Conservation (phyloP, 2,888 invertebrate genomes). For the Cistogaster globosa region DNA sequence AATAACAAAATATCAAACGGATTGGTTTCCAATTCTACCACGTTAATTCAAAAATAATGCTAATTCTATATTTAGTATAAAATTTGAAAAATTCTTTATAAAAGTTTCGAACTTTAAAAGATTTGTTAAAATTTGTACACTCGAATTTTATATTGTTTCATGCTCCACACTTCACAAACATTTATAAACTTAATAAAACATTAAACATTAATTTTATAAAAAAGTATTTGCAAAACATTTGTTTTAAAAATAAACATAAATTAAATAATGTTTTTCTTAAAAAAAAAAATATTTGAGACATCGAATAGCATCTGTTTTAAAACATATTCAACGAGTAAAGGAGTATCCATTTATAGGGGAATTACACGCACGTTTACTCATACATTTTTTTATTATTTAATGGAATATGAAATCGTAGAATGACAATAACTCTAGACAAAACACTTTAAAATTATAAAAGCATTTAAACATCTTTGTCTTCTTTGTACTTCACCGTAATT, state of each 20-base stretch:
- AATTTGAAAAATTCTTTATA: no score
- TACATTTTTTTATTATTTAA: neutral
- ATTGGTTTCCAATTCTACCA: no score
- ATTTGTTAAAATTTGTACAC: no score
- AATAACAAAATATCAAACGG: no score
- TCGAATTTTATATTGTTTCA: no score
- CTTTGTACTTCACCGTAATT: neutral
- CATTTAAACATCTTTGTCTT: conserved; percentile 3
- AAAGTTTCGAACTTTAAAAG: no score
- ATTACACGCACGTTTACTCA: neutral
- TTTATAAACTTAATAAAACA: no score
- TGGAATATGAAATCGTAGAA: neutral
- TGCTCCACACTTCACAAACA: no score
- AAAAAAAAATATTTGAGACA: neutral
- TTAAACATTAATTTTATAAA: no score
- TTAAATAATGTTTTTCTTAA: neutral
- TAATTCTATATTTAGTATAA: no score
- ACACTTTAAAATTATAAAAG: neutral
- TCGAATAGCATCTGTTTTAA: conserved; percentile 1
- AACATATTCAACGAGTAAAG: neutral
- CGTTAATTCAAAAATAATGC: no score
- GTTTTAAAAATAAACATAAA: neutral
- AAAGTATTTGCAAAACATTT: neutral
- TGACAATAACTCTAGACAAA: neutral
- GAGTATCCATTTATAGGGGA: conserved; percentile 2